Conservation (phyloP, 2,888 invertebrate genomes). For the Nemapogon koenigi region DNA sequence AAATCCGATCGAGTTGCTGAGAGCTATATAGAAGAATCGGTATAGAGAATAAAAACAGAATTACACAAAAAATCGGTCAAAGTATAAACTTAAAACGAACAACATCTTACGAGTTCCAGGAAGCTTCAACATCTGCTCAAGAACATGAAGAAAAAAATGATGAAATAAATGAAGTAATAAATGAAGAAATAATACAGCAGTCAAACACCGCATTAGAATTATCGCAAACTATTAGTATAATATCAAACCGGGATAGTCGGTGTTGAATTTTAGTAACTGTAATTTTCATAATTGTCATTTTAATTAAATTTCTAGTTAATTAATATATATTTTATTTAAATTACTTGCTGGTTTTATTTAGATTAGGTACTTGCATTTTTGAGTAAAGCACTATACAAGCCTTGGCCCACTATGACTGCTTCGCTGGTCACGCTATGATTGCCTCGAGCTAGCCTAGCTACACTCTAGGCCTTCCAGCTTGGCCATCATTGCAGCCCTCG, state of each 20-base stretch:
- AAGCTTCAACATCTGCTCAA: constrained; percentile 5
- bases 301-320: background rate
- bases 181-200: constrained; percentile 1
- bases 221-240: background rate
- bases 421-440: constrained; percentile 4
- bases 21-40: constrained; percentile 14
- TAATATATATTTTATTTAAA: background rate
- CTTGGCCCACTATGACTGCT: constrained; percentile 5
- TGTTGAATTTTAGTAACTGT: no score
- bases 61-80: constrained; percentile 3
- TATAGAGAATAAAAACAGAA: constrained; percentile 12
- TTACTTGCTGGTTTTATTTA: no score
- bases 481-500: no score
- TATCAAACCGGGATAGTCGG: background rate
- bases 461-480: no score
- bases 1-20: constrained; percentile 14
- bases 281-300: background rate
- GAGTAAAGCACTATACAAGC: constrained; percentile 2
- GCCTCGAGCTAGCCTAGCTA: no score
- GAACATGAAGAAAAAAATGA: constrained; percentile 4
- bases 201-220: no score
- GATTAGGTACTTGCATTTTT: constrained; percentile 3
- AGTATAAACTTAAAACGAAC: constrained; percentile 10
- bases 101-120: constrained; percentile 4
- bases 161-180: no score